Evolutionary conservation across 2,888 invertebrate species (phyloP), one percentile per base, ranked within the genome.

Genomic region (Molorchus minor): DNA sequence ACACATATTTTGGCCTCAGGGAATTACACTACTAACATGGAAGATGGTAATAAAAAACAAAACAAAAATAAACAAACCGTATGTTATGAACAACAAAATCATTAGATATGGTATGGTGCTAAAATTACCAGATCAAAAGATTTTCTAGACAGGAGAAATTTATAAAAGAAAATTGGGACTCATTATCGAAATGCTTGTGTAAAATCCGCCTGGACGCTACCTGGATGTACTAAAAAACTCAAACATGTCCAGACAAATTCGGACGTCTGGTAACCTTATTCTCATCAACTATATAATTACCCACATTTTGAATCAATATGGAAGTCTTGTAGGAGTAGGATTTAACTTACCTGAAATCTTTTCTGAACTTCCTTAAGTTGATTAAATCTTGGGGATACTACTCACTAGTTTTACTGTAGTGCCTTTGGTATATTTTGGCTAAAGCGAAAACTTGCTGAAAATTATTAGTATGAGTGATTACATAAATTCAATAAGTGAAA

Each of bases 291-390:
- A n/a, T n/a, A n/a, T n/a, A n/a, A n/a, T n/a, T n/a, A n/a, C n/a
- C n/a, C n/a, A n/a, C n/a, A n/a, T n/a, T n/a, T n/a, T n/a, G n/a
- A n/a, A n/a, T n/a, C n/a, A n/a, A n/a, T n/a, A n/a, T n/a, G n/a
- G n/a, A n/a, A 17, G 7, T 3, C 16, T 19, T 17, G 19, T 5
- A 17, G 5, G 17, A 13, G 33, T 15, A 3, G 3, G 5, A 7
- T n/a, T n/a, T n/a, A n/a, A 60, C 65, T 49, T 56, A 71, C 71
- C 59, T 64, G 65, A 47, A 73, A 68, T 58, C 56, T 66, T 40
- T 70, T 67, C 41, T 73, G 71, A 8, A 60, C 4, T 45, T 68
- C 61, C 52, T 62, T 67, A 4, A 70, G 51, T 36, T 47, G 55
- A 5, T 62, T 56, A 30, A 58, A 58, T 44, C 49, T 69, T 1